These are phyloP conservation scores for Lochmaea capreae DNA, from an alignment of 2,888 invertebrate genomes.

Conservation along the genomic window DNA sequence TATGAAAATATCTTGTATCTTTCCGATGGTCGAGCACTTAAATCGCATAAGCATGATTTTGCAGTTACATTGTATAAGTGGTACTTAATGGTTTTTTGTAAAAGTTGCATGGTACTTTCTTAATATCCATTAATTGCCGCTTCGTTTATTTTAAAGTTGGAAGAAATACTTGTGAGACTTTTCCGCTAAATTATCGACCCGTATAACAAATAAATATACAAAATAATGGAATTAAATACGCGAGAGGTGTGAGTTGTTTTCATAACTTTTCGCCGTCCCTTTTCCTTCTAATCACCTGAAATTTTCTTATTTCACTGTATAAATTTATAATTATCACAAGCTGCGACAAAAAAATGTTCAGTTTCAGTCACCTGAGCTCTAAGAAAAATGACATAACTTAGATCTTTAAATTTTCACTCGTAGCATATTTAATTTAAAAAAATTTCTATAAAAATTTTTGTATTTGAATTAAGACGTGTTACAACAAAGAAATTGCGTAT, in stretches of 20 bases:
- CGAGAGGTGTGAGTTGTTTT: not conserved
- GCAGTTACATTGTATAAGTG: not conserved
- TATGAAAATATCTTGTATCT: conserved; percentile 43
- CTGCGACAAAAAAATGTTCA: conserved; percentile 2
- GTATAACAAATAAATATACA: no score
- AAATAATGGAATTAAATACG: no score
- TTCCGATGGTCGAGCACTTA: conserved; percentile 46
- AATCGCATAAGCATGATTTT: conserved; percentile 26
- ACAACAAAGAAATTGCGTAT: no score
- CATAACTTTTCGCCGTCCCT: not conserved
- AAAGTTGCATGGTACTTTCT: not conserved
- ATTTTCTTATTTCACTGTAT: not conserved
- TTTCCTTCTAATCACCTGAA: not conserved
- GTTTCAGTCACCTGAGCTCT: conserved; percentile 2
- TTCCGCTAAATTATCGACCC: no score
- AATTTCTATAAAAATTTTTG: no score
- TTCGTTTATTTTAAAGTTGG: no score
- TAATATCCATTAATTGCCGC: no score
- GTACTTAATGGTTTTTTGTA: not conserved
- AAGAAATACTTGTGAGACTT: no score
- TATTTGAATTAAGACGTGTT: no score
- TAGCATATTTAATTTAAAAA: no score
- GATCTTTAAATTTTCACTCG: no score
- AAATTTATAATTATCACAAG: not conserved
- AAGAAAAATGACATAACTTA: not conserved